A percentile compares a stretch with the other conserved stretches of the same genome.
phyloP scores from a whole-genome alignment of 2,113 vertebrate genomes.

The Quiscalus mexicanus region DNA sequence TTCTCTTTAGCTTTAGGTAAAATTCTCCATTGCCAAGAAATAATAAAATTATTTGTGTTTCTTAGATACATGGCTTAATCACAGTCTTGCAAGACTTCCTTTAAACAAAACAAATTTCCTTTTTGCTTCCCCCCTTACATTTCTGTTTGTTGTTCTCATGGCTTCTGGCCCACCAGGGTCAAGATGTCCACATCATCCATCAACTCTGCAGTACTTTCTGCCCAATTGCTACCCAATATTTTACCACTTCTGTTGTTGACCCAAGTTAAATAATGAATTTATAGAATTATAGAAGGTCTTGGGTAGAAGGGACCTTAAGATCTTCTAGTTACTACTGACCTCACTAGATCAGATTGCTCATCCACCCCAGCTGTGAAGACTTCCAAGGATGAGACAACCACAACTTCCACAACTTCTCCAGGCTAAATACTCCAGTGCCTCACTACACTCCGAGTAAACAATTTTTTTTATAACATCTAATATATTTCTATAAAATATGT shows the following conservation, averaged over 20 bases:
- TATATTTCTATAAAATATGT: neutral
- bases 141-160: neutral
- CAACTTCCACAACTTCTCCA: neutral
- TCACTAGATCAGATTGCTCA: neutral
- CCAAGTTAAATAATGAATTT: neutral
- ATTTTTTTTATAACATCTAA: neutral
- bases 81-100: neutral
- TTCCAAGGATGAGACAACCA: neutral
- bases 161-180: neutral
- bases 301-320: neutral
- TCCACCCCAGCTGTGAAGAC: rapidly evolving
- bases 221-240: neutral
- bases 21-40: neutral
- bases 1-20: neutral
- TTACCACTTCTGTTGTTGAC: neutral
- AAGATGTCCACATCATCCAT: neutral
- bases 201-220: neutral
- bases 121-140: rapidly evolving
- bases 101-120: neutral
- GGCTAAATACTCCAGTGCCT: neutral
- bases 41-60: neutral
- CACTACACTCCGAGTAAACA: neutral
- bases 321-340: neutral
- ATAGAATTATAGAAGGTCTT: neutral
- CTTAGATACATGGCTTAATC: neutral